Percentiles rank a stretch among this genome's conserved stretches.
Conservation (phyloP, 2,797 vertebrate species). For the Enoplosus armatus region DNA sequence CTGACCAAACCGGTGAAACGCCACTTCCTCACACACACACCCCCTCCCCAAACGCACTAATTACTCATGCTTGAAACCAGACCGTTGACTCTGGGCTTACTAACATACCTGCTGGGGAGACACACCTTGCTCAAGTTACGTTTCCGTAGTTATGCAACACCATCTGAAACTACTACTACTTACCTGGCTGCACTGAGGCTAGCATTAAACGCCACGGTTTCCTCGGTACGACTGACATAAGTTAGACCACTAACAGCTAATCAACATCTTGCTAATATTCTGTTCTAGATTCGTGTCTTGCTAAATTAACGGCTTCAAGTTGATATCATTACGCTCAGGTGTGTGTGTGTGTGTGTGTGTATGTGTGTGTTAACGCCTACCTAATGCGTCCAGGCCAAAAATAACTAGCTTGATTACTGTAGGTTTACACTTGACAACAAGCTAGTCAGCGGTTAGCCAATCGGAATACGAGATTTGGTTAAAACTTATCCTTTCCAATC, state of each 20-base stretch:
- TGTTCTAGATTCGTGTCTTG: neutral
- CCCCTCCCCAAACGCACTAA: constrained; percentile 50
- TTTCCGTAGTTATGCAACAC: constrained; percentile 65
- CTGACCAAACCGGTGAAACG: constrained; percentile 75
- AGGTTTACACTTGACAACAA: neutral
- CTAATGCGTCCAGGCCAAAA: too few species aligned
- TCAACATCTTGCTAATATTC: neutral
- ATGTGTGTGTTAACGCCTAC: constrained; percentile 9
- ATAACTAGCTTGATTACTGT: too few species aligned
- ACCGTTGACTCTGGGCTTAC: constrained; percentile 62
- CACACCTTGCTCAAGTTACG: constrained; percentile 72
- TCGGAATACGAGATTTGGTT: neutral
- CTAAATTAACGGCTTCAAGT: neutral
- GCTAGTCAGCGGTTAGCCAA: too few species aligned
- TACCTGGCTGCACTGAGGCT: neutral
- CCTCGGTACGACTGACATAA: neutral
- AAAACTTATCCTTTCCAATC: neutral
- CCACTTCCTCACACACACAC: constrained; percentile 15
- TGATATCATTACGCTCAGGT: neutral
- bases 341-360: constrained; percentile 10
- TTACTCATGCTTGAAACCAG: constrained; percentile 65
- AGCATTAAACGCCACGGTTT: neutral
- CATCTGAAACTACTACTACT: constrained; percentile 8
- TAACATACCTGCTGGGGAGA: constrained; percentile 64
- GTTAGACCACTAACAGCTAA: neutral